phyloP scores from a whole-genome alignment of 2,113 vertebrate genomes.

The Capreolus pygargus region DNA sequence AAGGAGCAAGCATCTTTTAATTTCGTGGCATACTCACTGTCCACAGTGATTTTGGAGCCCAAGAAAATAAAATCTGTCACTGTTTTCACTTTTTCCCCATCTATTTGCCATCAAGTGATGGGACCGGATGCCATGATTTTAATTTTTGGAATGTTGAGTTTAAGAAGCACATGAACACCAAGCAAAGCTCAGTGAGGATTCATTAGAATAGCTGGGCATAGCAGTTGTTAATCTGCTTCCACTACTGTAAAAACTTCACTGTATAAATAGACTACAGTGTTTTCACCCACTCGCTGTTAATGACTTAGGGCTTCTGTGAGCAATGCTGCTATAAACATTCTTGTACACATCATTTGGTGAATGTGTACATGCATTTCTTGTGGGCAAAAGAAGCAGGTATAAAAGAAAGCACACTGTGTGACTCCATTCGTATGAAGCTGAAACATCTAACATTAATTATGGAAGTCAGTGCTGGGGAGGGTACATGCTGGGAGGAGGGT shows the following conservation, averaged over 20 bases:
- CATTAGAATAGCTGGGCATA: background rate
- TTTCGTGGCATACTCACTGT: background rate
- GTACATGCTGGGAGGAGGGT: rapidly evolving
- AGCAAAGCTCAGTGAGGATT: background rate
- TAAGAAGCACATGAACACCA: background rate
- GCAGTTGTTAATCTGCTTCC: background rate
- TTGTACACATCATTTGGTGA: background rate
- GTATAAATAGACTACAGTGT: background rate
- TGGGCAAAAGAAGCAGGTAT: background rate
- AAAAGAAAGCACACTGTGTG: background rate
- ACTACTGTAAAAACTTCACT: background rate
- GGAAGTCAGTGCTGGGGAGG: too few species aligned
- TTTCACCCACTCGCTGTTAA: background rate
- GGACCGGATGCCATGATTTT: background rate
- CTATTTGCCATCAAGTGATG: background rate
- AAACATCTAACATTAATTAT: background rate
- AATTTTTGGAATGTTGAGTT: background rate
- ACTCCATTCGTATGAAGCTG: background rate
- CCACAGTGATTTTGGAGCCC: background rate
- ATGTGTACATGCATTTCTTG: background rate
- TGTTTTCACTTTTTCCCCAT: background rate
- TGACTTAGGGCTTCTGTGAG: too few species aligned
- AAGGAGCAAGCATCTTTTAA: background rate
- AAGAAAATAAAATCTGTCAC: background rate
- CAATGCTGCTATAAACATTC: background rate